Evolutionary conservation across 2,113 vertebrate genomes (phyloP), one percentile per base, ranked within the genome.

Genomic region (Ceratotherium simum): DNA sequence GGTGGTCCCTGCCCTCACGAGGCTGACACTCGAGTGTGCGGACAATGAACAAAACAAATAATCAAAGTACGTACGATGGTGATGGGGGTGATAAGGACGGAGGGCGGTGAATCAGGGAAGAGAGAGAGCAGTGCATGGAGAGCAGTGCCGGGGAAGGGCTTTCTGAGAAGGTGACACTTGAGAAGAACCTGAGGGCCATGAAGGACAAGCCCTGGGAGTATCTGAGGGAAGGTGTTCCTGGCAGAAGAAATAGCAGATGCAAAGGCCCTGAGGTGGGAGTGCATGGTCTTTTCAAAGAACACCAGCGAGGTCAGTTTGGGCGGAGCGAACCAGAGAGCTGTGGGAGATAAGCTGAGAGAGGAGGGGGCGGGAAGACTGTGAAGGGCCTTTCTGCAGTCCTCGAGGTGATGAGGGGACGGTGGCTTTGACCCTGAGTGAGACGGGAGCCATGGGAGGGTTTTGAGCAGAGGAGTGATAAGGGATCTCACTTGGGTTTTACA

Each of bases 401-500:
- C 33, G 39, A 11, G 6, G n/a, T 62, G 16, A 20, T 21, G 0
- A 11, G 6, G n/a, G 73, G 16, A 20, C 21, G 0, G 3, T 8
- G 42, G 42, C n/a, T 21, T 42, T 46, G 81, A 54, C 20, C 16
- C 33, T 27, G 18, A 48, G 39, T 23, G 78, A 89, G 67, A 76
- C 1, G 18, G n/a, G 46, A 17, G 36, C 18, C 6, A 0, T 0
- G 20, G 51, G 60, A 20, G 56, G 31, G 58, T 5, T 4, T 4
- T 36, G 94, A 54, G 94, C 46, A n/a, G 64, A n/a, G 27, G n/a
- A 54, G 29, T 3, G 11, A 3, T 0, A 54, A 17, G 1, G 23
- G 39, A 60, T 17, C 39, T 89, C 83, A 8, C 48, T 23, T 2
- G 48, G 21, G 36, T 64, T 65, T 92, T 18, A n/a, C 54, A 9